A percentile compares a stretch with the other conserved stretches of the same genome.
Conservation (phyloP, 1,140 invertebrate genomes). For the honey bee (Apis mellifera) region DNA sequence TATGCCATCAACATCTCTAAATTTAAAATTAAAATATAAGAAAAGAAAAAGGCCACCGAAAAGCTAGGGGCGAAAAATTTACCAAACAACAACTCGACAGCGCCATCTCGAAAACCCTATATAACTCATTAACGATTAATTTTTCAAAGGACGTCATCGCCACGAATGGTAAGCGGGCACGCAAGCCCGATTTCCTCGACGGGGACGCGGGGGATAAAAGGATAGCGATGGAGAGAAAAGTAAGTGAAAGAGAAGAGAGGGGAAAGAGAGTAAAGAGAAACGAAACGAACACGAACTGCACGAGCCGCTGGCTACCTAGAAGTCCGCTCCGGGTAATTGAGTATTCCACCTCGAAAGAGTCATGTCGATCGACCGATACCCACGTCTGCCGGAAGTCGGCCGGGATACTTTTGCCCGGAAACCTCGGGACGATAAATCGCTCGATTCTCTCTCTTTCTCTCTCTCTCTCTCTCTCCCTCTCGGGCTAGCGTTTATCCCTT, state of each 20-base stretch:
- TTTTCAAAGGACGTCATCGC: constrained; percentile 31
- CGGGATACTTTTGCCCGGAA: constrained; percentile 77
- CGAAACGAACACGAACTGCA: constrained; percentile 47
- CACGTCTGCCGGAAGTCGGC: constrained; percentile 77
- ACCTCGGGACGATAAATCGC: constrained; percentile 75
- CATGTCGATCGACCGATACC: constrained; percentile 79
- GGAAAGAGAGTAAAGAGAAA: neutral
- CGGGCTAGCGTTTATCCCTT: constrained; percentile 1
- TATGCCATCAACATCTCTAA: no score
- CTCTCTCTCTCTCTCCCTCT: no score
- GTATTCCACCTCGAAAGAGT: constrained; percentile 77
- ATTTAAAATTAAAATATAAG: no score
- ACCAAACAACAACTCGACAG: no score
- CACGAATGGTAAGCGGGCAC: constrained; percentile 35
- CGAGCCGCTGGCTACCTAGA: constrained; percentile 41
- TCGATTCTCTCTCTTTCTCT: constrained; percentile 27
- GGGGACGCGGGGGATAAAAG: neutral
- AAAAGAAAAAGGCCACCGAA: no score
- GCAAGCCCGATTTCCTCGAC: constrained; percentile 24
- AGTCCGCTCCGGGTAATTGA: constrained; percentile 73
- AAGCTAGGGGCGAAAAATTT: no score
- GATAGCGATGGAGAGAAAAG: neutral
- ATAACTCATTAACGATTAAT: constrained; percentile 60
- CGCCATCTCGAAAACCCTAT: no score
- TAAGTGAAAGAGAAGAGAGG: neutral